Evolutionary conservation across 2,113 vertebrate genomes (phyloP), one percentile per base, ranked within the genome.

Genomic region (Saccopteryx bilineata): DNA sequence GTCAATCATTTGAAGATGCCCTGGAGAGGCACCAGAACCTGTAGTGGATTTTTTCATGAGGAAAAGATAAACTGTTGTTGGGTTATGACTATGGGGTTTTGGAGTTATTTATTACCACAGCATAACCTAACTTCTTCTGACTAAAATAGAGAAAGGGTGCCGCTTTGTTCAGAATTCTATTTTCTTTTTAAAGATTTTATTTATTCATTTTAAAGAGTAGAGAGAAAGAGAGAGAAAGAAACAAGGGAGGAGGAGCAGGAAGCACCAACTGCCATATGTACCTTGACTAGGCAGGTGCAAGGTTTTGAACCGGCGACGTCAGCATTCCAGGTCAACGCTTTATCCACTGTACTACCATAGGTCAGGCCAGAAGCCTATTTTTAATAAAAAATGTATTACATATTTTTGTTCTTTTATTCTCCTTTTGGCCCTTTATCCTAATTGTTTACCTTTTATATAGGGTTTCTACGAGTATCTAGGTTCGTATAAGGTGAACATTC

Each of bases 81-180:
- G 6, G 14, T 71, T 87, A 75, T 83, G 13, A 0, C 21, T 60
- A 17, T 74, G 81, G 39, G 24, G 7, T 48, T 92, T 96, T 54
- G 39, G 58, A 66, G 33, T 87, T 87, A 71, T 82, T 95, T 87
- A 54, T 84, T 94, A 84, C 6, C 46, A 69, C 12, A 80, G 13
- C 39, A 65, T 60, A 74, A 58, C 9, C 52, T 90, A 58, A 28
- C 9, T 92, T 90, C 56, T 82, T 74, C 52, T 76, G 26, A 86
- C 17, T 87, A 58, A 90, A 90, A 56, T 2, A 65, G 9, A 28
- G 75, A 24, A 88, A 89, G 50, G 31, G 5, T 82, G 63, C 1
- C 33, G 90, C 15, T 92, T 88, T 85, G 39, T 83, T 80, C 50
- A 84, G 31, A 79, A 56, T 88, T 92, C 82, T 90, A 72, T 95